Evolutionary conservation across 53 echinoderm and acorn worm species (phyloP), one percentile per base, ranked within the genome.

Genomic region (Apostichopus leukothele): DNA sequence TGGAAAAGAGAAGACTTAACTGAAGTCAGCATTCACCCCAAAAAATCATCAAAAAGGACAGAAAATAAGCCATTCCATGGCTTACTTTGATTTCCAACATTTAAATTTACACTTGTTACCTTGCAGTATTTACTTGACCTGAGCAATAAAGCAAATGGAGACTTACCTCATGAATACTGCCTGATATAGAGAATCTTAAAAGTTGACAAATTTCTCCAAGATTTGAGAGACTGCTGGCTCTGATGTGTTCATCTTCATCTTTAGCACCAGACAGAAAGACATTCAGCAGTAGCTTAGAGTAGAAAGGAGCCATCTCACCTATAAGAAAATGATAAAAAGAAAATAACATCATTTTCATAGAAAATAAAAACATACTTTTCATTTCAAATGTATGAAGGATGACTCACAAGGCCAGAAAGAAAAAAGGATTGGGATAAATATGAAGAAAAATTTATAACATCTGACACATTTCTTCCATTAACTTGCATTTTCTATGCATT

Each of bases 281-380:
- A 86, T 89, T 92, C 66, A 98, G 89, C 20, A 98, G 76, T 0
- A 75, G 90, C 26, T 91, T 83, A 50, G 88, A 73, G 76, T 94
- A 98, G 54, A 86, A 90, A 19, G 98, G 98, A 21, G 93, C 94
- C 86, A 98, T 61, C 74, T 95, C 98, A 91, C 98, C 98, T 98
- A 61, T 50, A 68, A 50, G 10, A 39, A 39, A 3, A 39, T 39
- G 39, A 39, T 11, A 88, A 78, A 54, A 74, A 68, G 18, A 21
- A 73, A 67, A 2, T 10, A 86, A 2, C 27, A 74, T 60, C 6
- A 85, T 25, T 23, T 7, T 55, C 16, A 9, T 5, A 25, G 25
- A 19, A 23, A 26, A 20, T 7, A 12, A 54, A 71, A 85, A 73
- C 60, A 66, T 61, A 18, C 8, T 9, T 60, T 12, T n/a, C 1